phyloP scores from a whole-genome alignment of 2,797 vertebrate genomes.

The Notoglanidium macrostoma region DNA sequence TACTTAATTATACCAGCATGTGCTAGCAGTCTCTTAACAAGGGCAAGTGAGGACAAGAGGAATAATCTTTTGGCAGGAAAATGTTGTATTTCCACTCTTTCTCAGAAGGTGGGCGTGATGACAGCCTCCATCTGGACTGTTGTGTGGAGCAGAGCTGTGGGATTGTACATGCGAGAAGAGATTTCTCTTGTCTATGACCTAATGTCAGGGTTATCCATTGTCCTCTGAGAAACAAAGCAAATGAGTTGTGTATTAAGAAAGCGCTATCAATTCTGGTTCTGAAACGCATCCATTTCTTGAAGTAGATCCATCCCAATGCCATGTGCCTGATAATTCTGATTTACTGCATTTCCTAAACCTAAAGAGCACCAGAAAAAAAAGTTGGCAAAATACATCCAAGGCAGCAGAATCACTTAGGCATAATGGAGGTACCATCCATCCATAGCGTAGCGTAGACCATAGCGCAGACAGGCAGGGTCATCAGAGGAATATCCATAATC shows the following conservation, averaged over 20 bases:
- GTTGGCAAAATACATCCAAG: constrained; percentile 18
- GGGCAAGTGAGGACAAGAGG: constrained; percentile 13
- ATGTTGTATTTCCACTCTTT: constrained; percentile 5
- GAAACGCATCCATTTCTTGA: constrained; percentile 1
- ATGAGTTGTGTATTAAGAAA: neutral
- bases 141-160: neutral
- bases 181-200: constrained; percentile 11
- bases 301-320: neutral
- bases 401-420: neutral
- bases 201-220: constrained; percentile 4
- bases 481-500: neutral
- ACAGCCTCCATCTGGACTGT: constrained; percentile 25
- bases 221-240: constrained; percentile 15
- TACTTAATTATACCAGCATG: neutral
- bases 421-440: neutral
- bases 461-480: neutral
- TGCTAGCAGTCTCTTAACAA: neutral
- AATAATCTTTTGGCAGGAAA: neutral
- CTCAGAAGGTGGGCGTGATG: neutral
- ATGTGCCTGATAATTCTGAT: constrained; percentile 1
- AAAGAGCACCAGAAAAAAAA: neutral
- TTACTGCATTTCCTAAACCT: neutral
- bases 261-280: neutral
- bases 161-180: neutral
- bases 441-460: neutral